These are phyloP conservation scores for Cephus pygmeus DNA, from an alignment of 2,888 invertebrate genomes.

Conservation along the genomic window DNA sequence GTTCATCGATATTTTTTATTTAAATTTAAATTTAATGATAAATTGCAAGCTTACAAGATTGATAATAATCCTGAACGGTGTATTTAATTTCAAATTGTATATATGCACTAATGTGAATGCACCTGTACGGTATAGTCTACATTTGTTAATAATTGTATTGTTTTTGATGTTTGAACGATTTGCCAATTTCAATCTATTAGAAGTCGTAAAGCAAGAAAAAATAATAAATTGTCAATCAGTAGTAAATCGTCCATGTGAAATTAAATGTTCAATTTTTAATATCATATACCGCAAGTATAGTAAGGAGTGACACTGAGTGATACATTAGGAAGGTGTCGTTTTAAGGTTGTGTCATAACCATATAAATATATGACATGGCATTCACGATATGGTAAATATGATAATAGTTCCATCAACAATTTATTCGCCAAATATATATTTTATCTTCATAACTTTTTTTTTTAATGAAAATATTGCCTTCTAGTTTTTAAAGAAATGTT, in stretches of 20 bases:
- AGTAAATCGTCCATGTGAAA: neutral
- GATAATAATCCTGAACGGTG: neutral
- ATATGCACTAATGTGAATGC: neutral
- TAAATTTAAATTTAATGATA: neutral
- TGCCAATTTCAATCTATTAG: neutral
- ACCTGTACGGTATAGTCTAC: neutral
- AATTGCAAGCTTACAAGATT: neutral
- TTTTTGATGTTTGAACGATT: neutral
- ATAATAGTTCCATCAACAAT: neutral
- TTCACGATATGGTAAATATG: neutral
- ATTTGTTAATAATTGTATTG: neutral
- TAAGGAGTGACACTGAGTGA: neutral
- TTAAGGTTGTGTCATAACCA: neutral
- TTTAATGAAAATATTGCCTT: too few species aligned
- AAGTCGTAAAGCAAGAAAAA: neutral
- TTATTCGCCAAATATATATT: neutral
- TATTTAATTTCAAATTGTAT: neutral
- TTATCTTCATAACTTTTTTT: neutral
- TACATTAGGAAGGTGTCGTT: neutral
- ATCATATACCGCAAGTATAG: neutral
- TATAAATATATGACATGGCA: neutral
- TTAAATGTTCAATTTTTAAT: neutral
- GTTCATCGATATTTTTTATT: neutral
- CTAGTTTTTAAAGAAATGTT: neutral
- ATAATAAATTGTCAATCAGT: neutral